These are phyloP conservation scores for Tupaia tana DNA, from an alignment of 2,113 vertebrate species.

Conservation along the genomic window DNA sequence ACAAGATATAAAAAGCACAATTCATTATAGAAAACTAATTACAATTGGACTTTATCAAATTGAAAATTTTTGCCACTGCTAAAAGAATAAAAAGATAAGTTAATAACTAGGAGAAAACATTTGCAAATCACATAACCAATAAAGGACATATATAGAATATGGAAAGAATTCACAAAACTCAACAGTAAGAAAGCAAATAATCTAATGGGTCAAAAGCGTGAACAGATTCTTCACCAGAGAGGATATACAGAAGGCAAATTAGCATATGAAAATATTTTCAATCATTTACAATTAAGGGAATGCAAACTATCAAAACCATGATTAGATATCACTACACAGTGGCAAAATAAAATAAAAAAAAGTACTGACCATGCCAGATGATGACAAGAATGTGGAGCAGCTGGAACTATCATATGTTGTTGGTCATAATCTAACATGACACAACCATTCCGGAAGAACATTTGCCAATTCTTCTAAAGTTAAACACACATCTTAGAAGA, in stretches of 20 bases:
- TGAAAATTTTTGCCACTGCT: neutral
- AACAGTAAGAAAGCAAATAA: neutral
- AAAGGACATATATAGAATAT: neutral
- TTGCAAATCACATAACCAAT: neutral
- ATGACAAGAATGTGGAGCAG: neutral
- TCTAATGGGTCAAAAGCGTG: neutral
- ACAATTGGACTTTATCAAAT: neutral
- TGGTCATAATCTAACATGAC: neutral
- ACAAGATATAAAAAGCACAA: neutral
- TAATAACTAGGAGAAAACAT: neutral
- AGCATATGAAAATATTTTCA: neutral
- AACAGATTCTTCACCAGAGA: neutral
- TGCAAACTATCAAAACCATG: neutral
- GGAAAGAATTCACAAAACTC: neutral
- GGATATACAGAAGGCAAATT: neutral
- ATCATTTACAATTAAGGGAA: neutral
- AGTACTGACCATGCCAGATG: neutral
- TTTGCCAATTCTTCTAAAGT: neutral
- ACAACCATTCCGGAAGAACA: neutral
- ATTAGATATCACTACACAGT: neutral
- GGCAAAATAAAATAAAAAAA: neutral
- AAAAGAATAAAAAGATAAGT: neutral
- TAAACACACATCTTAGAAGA: neutral
- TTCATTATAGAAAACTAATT: neutral
- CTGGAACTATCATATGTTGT: neutral